Base-by-base conservation (phyloP, 2,797 vertebrate species). In the Onychomys arenicola region DNA sequence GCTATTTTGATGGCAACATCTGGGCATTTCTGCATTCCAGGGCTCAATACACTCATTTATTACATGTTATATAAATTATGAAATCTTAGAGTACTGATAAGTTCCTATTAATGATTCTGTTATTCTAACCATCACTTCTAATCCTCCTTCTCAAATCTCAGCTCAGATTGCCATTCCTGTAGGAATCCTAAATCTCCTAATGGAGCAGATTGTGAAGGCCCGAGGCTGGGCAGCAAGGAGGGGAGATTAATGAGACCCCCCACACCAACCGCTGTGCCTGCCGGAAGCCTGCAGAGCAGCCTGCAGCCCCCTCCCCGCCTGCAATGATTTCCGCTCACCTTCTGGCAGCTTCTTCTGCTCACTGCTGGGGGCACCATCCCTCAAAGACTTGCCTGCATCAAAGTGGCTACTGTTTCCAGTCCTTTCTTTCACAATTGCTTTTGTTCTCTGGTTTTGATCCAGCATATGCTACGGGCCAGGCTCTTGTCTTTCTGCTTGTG, bases 311-410 rank as follows among this genome's bases (percentile, higher is more conserved):
- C 83, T 43, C 88, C 69, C 96, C 57, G 49, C 23, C 80, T 34
- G 69, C 67, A 13, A 7, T 19, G 34, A 65, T 61, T 92, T 6
- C 43, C 43, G n/a, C 76, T 73, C 95, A 69, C 96, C 63, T 82
- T 80, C 92, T 67, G 40, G 78, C 59, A 80, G 32, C 83, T 52
- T 32, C 57, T 67, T 84, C 61, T 85, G 65, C 80, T 96, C 78
- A 9, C 92, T 92, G 92, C 95, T 91, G 90, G 92, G 94, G 91
- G 43, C 85, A 82, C 93, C 49, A 77, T 93, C 92, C 92, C 94
- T 97, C 97, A 97, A 96, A 97, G 94, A 93, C 88, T 81, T 23
- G 55, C 94, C 82, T 87, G 89, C 96, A 93, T 97, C 97, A 97
- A 94, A 96, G 96, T 89, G 69, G 46, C 65, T 89, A 65, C 88